Evolutionary conservation across 2,113 vertebrate genomes (phyloP).

Genomic region (Rhea americana): DNA sequence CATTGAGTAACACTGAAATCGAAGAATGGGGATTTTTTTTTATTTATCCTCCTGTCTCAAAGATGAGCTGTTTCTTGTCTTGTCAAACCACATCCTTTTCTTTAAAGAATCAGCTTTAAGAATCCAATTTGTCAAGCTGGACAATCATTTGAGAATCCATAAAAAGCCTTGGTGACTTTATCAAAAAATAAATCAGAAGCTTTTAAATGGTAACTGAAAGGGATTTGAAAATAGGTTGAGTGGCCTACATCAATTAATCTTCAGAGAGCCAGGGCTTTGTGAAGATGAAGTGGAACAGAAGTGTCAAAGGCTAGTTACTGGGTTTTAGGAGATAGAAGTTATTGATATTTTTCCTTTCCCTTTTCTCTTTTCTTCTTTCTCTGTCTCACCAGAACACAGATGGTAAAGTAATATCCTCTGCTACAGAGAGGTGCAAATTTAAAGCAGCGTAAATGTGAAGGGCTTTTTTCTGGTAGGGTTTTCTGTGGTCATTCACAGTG

Average conservation of each 20-base stretch:
- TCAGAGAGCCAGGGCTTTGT: conserved; percentile 68
- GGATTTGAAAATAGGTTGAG: conserved; percentile 77
- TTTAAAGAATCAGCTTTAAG: conserved; percentile 81
- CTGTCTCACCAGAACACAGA: not conserved
- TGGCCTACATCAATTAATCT: conserved; percentile 81
- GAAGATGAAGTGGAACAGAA: conserved; percentile 57
- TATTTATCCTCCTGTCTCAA: conserved; percentile 81
- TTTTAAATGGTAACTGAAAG: conserved; percentile 75
- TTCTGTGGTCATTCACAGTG: rapidly evolving
- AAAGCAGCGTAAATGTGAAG: not conserved
- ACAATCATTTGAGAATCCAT: conserved; percentile 81
- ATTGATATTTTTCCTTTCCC: not conserved
- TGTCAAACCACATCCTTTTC: conserved; percentile 82
- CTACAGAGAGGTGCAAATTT: not conserved
- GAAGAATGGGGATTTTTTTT: conserved; percentile 75
- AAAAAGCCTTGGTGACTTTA: conserved; percentile 81
- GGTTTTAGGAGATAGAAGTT: conserved; percentile 33
- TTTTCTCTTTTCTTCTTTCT: not conserved
- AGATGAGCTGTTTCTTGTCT: conserved; percentile 85
- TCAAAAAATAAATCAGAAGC: conserved; percentile 81
- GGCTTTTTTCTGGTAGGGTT: not conserved
- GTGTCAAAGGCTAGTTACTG: conserved; percentile 51
- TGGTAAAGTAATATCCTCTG: rapidly evolving
- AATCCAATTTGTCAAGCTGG: conserved; percentile 86
- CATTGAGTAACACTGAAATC: conserved; percentile 74